Base-by-base conservation (phyloP, 2,888 invertebrate genomes). In the Elegia similella region DNA sequence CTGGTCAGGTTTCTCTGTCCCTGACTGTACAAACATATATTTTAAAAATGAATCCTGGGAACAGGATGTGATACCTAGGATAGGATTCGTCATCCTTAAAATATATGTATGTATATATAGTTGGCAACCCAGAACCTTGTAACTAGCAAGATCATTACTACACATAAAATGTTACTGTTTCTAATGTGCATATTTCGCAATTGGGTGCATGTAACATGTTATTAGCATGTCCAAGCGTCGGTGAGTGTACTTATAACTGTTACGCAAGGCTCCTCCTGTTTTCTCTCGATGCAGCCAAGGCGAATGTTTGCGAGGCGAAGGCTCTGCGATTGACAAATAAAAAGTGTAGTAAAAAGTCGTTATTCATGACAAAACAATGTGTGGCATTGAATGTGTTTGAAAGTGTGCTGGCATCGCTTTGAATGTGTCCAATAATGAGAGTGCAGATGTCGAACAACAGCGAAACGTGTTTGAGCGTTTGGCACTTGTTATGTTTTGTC, bases 271-370 rank as follows among this genome's bases (percentile, higher is more conserved):
- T 32, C 12, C 50, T 50, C 43, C 32, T 48, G 30, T 54, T 54
- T 54, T 54, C 42, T 52, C 38, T 38, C 38, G 29, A 15, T 16
- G 23, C 3, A 43, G 53, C 53, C 53, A 44, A 54, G 43, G 53
- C 53, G 53, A 54, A 54, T 48, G 48, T 43, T 53, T 54, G 53
- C 53, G 15, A 15, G 30, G 53, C 53, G 53, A 54, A 54, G 42
- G 52, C 52, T 52, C 23, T 42, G 52, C 52, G 52, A 52, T 52
- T 52, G 52, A 10, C 42, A 52, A 52, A 52, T 42, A 52, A 42
- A 52, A 42, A 23, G n/a, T 38, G n/a, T 38, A 38, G 38, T 38
- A 38, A 38, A 38, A 38, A 38, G 38, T 38, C n/a, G n/a, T n/a
- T 38, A 38, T 38, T 38, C 38, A 38, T n/a, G 38, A 38, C 38